Conservation (phyloP, 2,113 vertebrate species). For the Hyperopisus bebe region DNA sequence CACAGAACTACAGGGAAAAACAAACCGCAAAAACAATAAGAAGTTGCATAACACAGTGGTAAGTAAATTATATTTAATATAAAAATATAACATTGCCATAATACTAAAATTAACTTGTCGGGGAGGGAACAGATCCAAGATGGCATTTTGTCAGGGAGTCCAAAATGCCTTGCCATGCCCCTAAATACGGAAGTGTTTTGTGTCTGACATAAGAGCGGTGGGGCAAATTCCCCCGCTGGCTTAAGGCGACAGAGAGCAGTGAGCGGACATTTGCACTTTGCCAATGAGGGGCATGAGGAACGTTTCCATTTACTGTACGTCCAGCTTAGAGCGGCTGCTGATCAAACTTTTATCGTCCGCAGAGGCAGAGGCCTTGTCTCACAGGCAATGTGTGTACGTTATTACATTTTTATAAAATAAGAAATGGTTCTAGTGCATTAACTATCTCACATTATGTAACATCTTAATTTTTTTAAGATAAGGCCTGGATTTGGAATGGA, state of each 20-base stretch:
- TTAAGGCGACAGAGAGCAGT: not conserved
- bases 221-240: not conserved
- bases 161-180: not conserved
- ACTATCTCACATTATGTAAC: not conserved
- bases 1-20: not conserved
- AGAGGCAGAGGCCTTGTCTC: not conserved
- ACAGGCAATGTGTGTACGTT: not conserved
- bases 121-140: not conserved
- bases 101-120: not conserved
- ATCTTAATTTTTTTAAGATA: not conserved
- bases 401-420: not conserved
- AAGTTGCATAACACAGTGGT: not conserved
- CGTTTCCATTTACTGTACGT: not conserved
- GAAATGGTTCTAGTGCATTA: not conserved
- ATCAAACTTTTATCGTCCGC: not conserved
- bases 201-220: not conserved
- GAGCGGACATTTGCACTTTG: not conserved
- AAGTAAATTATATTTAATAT: not conserved
- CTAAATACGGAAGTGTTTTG: not conserved
- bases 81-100: not conserved
- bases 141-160: not conserved
- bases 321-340: not conserved
- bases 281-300: not conserved
- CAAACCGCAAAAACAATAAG: not conserved
- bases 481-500: not conserved